phyloP scores from a whole-genome alignment of 2,797 vertebrate genomes.

The Dendrocincla fuliginosa region DNA sequence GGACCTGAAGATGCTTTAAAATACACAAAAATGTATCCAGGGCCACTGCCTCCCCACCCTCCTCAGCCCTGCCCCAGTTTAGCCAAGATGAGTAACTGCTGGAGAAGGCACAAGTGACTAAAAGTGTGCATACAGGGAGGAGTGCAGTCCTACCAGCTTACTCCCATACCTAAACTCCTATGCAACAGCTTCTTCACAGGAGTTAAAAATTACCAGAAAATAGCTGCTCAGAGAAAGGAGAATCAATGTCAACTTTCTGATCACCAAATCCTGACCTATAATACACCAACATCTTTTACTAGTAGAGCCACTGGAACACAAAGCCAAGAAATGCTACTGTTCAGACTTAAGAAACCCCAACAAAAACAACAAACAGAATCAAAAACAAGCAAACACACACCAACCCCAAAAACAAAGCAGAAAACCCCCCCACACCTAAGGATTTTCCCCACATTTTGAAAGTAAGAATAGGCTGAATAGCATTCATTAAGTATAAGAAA shows the following conservation, averaged over 20 bases:
- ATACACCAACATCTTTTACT: not conserved
- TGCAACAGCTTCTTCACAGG: not conserved
- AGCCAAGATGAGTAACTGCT: conserved; percentile 40
- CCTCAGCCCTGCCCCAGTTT: not conserved
- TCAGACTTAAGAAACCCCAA: not conserved
- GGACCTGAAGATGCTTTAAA: not conserved
- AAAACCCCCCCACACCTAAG: accelerated
- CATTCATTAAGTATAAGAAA: not conserved
- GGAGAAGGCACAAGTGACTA: conserved; percentile 28
- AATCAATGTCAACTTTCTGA: not conserved
- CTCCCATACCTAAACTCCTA: not conserved
- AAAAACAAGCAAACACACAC: not conserved
- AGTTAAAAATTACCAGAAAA: not conserved
- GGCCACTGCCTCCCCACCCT: not conserved
- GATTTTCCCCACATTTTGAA: not conserved
- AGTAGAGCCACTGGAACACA: not conserved
- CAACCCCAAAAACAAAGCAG: not conserved
- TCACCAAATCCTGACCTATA: not conserved
- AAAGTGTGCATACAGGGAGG: conserved; percentile 38
- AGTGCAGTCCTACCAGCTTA: conserved; percentile 27
- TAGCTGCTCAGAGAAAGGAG: not conserved
- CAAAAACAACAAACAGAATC: not conserved
- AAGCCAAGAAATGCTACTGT: not conserved
- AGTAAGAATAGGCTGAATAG: not conserved
- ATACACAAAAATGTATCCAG: not conserved